Evolutionary conservation across 2,888 invertebrate species (phyloP).

Genomic region (Lithophane leautieri): DNA sequence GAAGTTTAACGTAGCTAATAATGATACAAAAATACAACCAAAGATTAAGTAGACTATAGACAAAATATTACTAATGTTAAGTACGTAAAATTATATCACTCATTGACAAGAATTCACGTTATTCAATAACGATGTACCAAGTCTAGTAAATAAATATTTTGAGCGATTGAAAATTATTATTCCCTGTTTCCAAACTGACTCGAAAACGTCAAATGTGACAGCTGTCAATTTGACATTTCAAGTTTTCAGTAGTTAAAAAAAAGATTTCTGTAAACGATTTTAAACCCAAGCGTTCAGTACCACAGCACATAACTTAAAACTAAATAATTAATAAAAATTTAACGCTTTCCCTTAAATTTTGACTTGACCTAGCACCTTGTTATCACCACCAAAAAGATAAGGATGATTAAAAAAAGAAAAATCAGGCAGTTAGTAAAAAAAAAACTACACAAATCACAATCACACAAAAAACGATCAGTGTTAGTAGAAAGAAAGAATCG

Average conservation of each 20-base stretch:
- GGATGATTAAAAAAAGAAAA: slow-evolving; percentile 72
- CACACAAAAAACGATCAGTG: slow-evolving; percentile 78
- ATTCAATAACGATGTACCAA: slow-evolving; percentile 75
- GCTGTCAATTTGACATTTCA: slow-evolving; percentile 82
- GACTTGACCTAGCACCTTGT: slow-evolving; percentile 84
- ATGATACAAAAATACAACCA: slow-evolving; percentile 73
- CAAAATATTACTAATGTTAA: slow-evolving; percentile 71
- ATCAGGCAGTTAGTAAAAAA: slow-evolving; percentile 86
- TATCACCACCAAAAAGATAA: slow-evolving; percentile 81
- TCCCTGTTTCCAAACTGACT: slow-evolving; percentile 73
- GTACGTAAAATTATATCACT: slow-evolving; percentile 81
- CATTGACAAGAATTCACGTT: slow-evolving; percentile 85
- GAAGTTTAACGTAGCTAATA: slow-evolving; percentile 65
- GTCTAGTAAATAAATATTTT: slow-evolving; percentile 68
- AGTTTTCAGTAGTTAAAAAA: slow-evolving; percentile 69
- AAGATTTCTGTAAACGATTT: slow-evolving; percentile 68
- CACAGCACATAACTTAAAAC: slow-evolving; percentile 75
- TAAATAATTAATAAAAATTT: slow-evolving; percentile 57
- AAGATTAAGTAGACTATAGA: slow-evolving; percentile 69
- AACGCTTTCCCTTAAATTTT: slow-evolving; percentile 64
- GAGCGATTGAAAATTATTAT: slow-evolving; percentile 63
- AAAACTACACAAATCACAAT: slow-evolving; percentile 77
- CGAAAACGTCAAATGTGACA: slow-evolving; percentile 83
- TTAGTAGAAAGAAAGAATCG: slow-evolving; percentile 80
- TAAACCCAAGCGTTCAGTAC: slow-evolving; percentile 78